These are phyloP conservation scores for Larimichthys polyactis DNA, from an alignment of 2,113 vertebrate genomes.

Conservation along the genomic window DNA sequence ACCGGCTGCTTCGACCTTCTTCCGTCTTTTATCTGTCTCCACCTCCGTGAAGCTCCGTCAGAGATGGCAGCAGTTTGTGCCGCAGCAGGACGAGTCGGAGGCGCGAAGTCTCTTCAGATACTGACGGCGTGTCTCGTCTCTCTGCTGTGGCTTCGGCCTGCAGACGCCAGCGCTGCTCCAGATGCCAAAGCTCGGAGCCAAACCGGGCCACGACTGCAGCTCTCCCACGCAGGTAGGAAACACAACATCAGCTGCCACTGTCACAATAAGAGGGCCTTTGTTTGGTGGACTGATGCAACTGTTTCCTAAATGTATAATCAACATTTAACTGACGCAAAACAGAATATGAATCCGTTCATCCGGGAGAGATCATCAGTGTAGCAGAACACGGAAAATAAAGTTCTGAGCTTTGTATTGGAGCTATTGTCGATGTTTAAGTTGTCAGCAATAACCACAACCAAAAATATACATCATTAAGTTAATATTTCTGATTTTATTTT, in stretches of 20 bases:
- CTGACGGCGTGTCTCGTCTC: conserved; percentile 20
- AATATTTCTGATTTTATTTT: too few relatives aligned
- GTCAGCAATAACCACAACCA: too few relatives aligned
- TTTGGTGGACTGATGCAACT: neutral
- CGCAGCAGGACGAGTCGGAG: neutral
- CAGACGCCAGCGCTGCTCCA: neutral
- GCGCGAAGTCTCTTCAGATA: neutral
- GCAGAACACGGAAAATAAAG: too few relatives aligned
- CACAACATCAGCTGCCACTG: neutral
- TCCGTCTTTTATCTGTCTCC: neutral
- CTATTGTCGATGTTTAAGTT: too few relatives aligned
- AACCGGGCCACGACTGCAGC: conserved; percentile 61
- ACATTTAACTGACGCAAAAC: neutral
- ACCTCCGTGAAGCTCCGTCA: conserved; percentile 3
- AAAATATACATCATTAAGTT: too few relatives aligned
- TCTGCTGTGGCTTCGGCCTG: conserved; percentile 39
- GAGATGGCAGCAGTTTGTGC: conserved; percentile 15
- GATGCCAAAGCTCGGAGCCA: conserved; percentile 44
- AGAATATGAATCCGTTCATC: neutral
- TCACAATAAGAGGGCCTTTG: neutral
- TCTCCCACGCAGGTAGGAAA: conserved; percentile 70
- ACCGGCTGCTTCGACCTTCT: conserved; percentile 3
- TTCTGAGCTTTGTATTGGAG: too few relatives aligned
- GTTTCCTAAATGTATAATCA: neutral
- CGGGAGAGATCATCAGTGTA: too few relatives aligned